Evolutionary conservation across 2,888 invertebrate genomes (phyloP).

Genomic region (Amiota communis): DNA sequence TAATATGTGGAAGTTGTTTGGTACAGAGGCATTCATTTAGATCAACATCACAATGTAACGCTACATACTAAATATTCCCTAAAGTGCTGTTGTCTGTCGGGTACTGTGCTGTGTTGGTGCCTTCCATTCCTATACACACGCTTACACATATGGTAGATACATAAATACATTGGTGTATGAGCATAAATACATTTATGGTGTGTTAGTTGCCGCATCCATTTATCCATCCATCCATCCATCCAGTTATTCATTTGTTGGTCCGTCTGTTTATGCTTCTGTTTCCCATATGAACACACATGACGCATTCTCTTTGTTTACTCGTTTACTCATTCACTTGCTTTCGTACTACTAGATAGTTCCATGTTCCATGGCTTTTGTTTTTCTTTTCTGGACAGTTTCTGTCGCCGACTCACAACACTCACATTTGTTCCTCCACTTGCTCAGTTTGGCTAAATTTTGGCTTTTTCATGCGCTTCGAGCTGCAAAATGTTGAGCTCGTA

Average conservation of each 20-base stretch:
- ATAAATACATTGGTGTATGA: background rate
- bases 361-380: constrained; percentile 17
- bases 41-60: background rate
- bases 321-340: constrained; percentile 10
- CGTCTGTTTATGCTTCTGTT: constrained; percentile 7
- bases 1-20: constrained; percentile 2
- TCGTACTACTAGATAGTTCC: background rate
- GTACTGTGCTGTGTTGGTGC: no score
- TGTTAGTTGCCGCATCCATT: background rate
- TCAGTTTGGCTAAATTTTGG: no score
- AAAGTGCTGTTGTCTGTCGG: background rate
- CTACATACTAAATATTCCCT: constrained; percentile 15
- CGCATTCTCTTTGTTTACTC: constrained; percentile 29
- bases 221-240: background rate
- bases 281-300: constrained; percentile 24
- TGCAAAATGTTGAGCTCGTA: background rate
- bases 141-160: background rate
- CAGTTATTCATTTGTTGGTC: background rate
- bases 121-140: background rate
- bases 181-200: background rate
- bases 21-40: background rate
- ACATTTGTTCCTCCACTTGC: background rate
- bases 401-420: background rate
- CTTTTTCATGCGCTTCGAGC: no score
- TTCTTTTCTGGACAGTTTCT: constrained; percentile 6